Conservation (phyloP, 2,113 vertebrate species). For the Dermatemys mawii region DNA sequence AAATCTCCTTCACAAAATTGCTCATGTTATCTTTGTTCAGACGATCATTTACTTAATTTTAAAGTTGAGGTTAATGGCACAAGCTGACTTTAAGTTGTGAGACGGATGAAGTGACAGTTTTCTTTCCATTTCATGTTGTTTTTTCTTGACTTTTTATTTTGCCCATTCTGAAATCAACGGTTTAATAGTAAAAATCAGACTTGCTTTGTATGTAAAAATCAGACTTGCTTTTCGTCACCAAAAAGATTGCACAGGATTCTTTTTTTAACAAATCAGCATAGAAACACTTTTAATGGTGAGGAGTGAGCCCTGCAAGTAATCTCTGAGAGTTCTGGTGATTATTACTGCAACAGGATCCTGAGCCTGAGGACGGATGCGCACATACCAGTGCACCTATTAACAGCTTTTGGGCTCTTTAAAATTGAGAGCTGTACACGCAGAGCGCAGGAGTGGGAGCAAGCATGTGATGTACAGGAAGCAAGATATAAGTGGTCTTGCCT, state of each 20-base stretch:
- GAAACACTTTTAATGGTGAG: neutral
- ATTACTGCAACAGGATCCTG: neutral
- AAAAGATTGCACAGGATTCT: neutral
- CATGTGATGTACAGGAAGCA: neutral
- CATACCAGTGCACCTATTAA: neutral
- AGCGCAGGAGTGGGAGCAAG: neutral
- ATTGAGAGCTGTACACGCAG: neutral
- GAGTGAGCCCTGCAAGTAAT: neutral
- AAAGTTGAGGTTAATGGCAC: neutral
- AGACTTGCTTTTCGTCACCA: neutral
- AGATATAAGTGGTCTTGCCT: neutral
- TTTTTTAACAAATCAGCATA: neutral
- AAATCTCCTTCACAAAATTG: neutral
- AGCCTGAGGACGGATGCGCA: no score
- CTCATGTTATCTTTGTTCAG: no score
- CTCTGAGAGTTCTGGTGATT: neutral
- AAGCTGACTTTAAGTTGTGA: neutral
- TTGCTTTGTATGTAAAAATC: neutral
- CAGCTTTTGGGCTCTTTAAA: neutral
- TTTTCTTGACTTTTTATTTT: neutral
- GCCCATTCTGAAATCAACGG: neutral
- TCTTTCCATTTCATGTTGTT: neutral
- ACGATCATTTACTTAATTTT: neutral
- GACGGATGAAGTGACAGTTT: neutral
- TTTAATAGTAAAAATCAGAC: neutral